Evolutionary conservation across 2,113 vertebrate species (phyloP), one percentile per base, ranked within the genome.

Genomic region (Lycocorax pyrrhopterus): DNA sequence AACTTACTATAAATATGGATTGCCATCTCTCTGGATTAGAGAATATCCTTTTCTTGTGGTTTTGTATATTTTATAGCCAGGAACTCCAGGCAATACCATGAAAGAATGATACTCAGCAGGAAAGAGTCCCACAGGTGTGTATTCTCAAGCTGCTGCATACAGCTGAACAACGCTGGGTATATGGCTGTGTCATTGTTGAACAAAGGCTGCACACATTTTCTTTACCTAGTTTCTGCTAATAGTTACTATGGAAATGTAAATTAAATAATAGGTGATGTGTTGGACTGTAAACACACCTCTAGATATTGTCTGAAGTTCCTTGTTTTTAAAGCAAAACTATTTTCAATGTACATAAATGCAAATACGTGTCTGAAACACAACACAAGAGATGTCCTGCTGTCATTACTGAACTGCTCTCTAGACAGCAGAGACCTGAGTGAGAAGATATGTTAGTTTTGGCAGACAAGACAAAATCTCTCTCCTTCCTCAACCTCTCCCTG

Each of bases 201-300:
- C 62, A 94, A 92, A 76, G 64, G 37, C 26, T 58, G 53, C 49
- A 56, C 33, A 15, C 21, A 64, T 73, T 67, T 93, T 71, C 58
- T 77, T 59, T 84, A 67, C 51, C 39, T 76, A 59, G 25, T 69
- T 85, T 74, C 51, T 63, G 51, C 47, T 92, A 92, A 86, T 74
- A 66, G 75, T 94, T 96, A 83, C 82, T 95, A 93, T 91, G 67
- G 84, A 90, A 93, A 91, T 89, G 9, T 43, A 96, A 88, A 96
- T 93, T 87, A 93, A 96, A 96, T 91, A 94, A 94, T 67, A 82
- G 69, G 35, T 1, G 5, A 78, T 64, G 41, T 72, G 35, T 44
- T 91, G 67, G 39, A 71, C 81, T 95, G 87, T 91, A 94, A 96
- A 95, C 87, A 85, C 29, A 83, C 59, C 63, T 94, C 30, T 80